Conservation (phyloP, 1,140 invertebrate genomes). For the Drepana arcuata region DNA sequence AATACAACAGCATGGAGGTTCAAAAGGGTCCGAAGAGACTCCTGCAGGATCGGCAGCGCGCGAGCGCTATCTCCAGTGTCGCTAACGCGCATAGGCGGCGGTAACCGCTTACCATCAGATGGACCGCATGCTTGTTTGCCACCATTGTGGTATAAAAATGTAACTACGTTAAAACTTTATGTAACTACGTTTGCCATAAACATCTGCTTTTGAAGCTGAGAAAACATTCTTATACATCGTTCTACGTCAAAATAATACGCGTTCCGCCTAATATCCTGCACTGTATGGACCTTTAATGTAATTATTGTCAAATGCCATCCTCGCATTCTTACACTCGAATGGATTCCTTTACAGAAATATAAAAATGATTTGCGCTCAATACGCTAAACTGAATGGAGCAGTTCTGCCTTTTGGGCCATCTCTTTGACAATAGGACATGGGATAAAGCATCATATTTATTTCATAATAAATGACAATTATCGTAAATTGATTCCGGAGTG, state of each 20-base stretch:
- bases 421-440: slow-evolving; percentile 33
- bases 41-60: no score
- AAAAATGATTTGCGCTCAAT: slow-evolving; percentile 50
- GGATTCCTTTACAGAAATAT: slow-evolving; percentile 50
- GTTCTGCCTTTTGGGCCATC: slow-evolving; percentile 37
- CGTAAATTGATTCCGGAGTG: slow-evolving; percentile 59
- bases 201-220: slow-evolving; percentile 60
- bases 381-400: slow-evolving; percentile 35
- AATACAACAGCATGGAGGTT: no score
- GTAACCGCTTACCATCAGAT: no score
- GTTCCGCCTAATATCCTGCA: slow-evolving; percentile 54
- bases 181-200: no score
- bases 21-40: no score
- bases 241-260: slow-evolving; percentile 35
- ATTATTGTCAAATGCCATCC: slow-evolving; percentile 60
- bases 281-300: slow-evolving; percentile 40
- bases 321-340: slow-evolving; percentile 31
- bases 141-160: no score
- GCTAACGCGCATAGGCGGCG: no score
- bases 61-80: no score
- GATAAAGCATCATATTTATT: slow-evolving; percentile 69
- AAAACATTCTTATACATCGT: slow-evolving; percentile 55
- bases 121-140: no score
- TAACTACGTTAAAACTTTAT: no score
- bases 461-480: slow-evolving; percentile 72